These are phyloP conservation scores for Sinocyclocheilus rhinocerous DNA, from an alignment of 2,113 vertebrate species.

Conservation along the genomic window DNA sequence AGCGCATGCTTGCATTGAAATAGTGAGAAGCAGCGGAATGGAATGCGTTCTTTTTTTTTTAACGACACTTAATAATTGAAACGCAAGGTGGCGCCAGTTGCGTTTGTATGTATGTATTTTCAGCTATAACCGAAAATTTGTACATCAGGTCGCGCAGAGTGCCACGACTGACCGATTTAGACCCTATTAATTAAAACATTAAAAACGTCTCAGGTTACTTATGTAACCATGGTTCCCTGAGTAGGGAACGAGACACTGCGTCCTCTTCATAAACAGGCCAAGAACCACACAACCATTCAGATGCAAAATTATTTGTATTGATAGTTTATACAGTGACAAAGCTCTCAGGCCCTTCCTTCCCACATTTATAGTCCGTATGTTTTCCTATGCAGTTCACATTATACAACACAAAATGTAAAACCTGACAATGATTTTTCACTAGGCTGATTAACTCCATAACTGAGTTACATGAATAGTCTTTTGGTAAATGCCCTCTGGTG, in stretches of 20 bases:
- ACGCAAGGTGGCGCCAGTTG: no score
- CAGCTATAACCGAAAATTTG: no score
- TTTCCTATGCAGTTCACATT: not conserved
- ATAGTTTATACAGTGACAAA: conserved; percentile 33
- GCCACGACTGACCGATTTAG: not conserved
- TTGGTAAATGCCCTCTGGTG: conserved; percentile 30
- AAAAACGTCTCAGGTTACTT: no score
- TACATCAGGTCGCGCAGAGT: no score
- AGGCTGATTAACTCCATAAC: conserved; percentile 1
- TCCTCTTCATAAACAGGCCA: not conserved
- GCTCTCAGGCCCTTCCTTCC: not conserved
- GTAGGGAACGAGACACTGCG: no score
- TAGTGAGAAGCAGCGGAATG: no score
- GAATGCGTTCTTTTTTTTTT: no score
- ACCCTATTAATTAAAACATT: conserved; percentile 13
- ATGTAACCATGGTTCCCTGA: no score
- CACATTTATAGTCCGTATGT: not conserved
- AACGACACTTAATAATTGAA: no score
- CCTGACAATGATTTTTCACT: not conserved
- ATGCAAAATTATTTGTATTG: conserved; percentile 40
- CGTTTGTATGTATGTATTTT: no score
- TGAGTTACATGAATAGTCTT: not conserved
- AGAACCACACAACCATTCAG: conserved; percentile 14
- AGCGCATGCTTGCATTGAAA: no score
- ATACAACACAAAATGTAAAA: conserved; percentile 5